Percentiles rank a stretch among this genome's conserved stretches.
Evolutionary conservation across 2,888 invertebrate species (phyloP).

Genomic region (Hypercompe scribonia): DNA sequence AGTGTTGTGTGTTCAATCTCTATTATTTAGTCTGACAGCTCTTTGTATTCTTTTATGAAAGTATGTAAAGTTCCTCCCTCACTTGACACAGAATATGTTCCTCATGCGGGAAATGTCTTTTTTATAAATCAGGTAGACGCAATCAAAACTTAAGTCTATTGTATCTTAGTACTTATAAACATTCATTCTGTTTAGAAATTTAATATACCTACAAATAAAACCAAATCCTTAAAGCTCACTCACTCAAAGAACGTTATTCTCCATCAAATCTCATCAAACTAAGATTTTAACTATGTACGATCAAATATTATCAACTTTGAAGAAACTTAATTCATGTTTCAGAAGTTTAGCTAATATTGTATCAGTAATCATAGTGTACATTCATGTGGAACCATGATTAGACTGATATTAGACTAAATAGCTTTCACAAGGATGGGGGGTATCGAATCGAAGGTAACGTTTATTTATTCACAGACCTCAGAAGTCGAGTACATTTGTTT

Average conservation of each 20-base stretch:
- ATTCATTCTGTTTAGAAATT: background rate
- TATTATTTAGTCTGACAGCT: no score
- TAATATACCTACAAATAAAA: background rate
- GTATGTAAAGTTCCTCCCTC: no score
- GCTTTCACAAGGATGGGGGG: background rate
- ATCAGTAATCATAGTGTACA: slow-evolving; percentile 28
- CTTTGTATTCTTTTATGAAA: no score
- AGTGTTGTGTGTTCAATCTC: no score
- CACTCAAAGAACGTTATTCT: background rate
- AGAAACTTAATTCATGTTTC: slow-evolving; percentile 46
- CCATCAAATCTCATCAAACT: slow-evolving; percentile 24
- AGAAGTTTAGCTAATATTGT: slow-evolving; percentile 30
- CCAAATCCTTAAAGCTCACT: background rate
- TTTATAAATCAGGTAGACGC: no score
- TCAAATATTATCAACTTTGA: slow-evolving; percentile 25
- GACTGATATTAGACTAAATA: slow-evolving; percentile 23
- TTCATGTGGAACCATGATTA: slow-evolving; percentile 29
- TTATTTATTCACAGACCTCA: background rate
- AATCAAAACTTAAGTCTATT: background rate
- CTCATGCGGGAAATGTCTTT: no score
- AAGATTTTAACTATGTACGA: slow-evolving; percentile 15
- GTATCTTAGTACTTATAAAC: background rate
- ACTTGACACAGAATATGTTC: no score
- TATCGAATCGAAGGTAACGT: background rate
- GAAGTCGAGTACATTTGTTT: background rate